Evolutionary conservation across 2,797 vertebrate species (phyloP).

Genomic region (Catamblyrhynchus diadema): DNA sequence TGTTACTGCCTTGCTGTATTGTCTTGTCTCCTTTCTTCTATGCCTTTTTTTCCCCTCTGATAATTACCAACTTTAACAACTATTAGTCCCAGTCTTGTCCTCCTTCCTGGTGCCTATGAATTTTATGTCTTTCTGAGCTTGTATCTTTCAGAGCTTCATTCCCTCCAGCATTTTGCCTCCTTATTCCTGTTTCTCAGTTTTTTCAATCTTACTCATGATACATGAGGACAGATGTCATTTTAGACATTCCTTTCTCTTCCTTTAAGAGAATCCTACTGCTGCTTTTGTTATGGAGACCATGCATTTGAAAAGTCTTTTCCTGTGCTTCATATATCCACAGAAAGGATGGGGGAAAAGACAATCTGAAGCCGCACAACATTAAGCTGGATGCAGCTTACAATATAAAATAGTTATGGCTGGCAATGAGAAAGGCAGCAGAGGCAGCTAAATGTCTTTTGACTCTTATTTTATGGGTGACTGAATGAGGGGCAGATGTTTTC

Average conservation of each 20-base stretch:
- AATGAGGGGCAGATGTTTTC: background rate
- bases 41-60: background rate
- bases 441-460: background rate
- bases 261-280: background rate
- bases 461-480: constrained; percentile 10
- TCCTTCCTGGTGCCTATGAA: background rate
- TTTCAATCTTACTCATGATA: background rate
- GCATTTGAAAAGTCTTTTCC: background rate
- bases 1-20: background rate
- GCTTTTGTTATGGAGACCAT: rapidly evolving
- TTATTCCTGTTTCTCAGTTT: background rate
- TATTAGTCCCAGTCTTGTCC: background rate
- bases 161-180: background rate
- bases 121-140: background rate
- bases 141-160: background rate
- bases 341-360: background rate
- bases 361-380: background rate
- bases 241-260: background rate
- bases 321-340: background rate
- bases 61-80: background rate
- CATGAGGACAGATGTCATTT: background rate
- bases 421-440: background rate
- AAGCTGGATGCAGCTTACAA: background rate
- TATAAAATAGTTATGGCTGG: background rate
- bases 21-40: background rate